These are phyloP conservation scores for Barypeithes pellucidus DNA, from an alignment of 2,888 invertebrate genomes.

Conservation along the genomic window DNA sequence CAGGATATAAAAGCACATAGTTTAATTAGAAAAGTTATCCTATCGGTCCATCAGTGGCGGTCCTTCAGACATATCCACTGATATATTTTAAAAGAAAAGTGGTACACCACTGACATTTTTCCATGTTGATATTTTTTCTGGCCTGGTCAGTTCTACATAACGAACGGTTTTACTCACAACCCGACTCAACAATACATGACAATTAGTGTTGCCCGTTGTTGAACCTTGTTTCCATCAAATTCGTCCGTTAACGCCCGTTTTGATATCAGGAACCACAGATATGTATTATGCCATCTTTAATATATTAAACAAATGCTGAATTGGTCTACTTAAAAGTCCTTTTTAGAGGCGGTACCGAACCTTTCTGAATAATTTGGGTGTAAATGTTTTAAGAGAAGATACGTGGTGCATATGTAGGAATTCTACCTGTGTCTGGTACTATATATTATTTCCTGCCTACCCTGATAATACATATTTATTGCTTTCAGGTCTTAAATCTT, in stretches of 20 bases:
- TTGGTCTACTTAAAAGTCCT: background rate
- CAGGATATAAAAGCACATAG: too few relatives aligned
- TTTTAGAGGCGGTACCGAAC: background rate
- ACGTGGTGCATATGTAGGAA: conserved; percentile 35
- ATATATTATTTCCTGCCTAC: conserved; percentile 32
- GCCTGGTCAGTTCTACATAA: too few relatives aligned
- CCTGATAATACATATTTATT: conserved; percentile 34
- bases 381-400: conserved; percentile 32
- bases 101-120: too few relatives aligned
- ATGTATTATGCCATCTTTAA: background rate
- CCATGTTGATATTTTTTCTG: too few relatives aligned
- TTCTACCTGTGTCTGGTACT: conserved; percentile 40
- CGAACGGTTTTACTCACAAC: too few relatives aligned
- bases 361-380: conserved; percentile 33
- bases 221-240: background rate
- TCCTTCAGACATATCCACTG: too few relatives aligned
- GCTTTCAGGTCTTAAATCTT: conserved; percentile 16
- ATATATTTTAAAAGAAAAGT: too few relatives aligned
- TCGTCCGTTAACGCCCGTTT: background rate
- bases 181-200: too few relatives aligned
- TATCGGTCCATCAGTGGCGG: too few relatives aligned
- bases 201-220: background rate
- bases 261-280: background rate
- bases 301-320: background rate
- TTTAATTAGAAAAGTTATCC: too few relatives aligned